phyloP scores from a whole-genome alignment of 1,140 invertebrate genomes.

The Lordiphosa clarofinis region DNA sequence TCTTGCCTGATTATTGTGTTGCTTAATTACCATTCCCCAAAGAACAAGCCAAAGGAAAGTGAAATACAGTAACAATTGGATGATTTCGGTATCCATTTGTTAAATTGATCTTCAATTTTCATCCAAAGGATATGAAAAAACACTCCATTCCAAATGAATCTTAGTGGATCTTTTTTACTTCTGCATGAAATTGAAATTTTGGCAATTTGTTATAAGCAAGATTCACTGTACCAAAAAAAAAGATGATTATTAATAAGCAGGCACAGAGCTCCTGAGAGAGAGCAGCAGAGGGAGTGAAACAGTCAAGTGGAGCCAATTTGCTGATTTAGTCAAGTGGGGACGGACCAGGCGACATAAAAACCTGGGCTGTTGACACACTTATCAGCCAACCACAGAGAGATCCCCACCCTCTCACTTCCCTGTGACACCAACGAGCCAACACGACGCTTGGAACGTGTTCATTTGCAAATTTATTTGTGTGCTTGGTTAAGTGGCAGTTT shows the following conservation, averaged over 20 bases:
- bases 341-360: constrained; percentile 29
- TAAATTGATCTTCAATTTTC: too few species aligned
- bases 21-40: constrained; percentile 70
- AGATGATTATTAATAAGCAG: constrained; percentile 74
- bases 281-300: constrained; percentile 18
- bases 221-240: constrained; percentile 13
- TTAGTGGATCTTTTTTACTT: too few species aligned
- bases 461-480: constrained; percentile 79
- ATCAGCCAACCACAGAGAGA: constrained; percentile 42
- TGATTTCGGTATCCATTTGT: too few species aligned
- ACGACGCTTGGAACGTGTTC: constrained; percentile 69
- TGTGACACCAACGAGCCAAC: constrained; percentile 16
- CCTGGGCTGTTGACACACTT: constrained; percentile 74
- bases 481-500: constrained; percentile 71
- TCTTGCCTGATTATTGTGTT: constrained; percentile 70
- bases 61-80: too few species aligned
- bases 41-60: constrained; percentile 10
- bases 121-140: too few species aligned
- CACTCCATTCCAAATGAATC: too few species aligned
- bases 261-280: constrained; percentile 16
- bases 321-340: constrained; percentile 59
- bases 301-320: constrained; percentile 73
- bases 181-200: too few species aligned
- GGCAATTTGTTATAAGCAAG: too few species aligned
- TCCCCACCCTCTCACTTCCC: constrained; percentile 4